Base-by-base conservation (phyloP, 1,140 invertebrate genomes). In the Ceratoteleas bidentatus region DNA sequence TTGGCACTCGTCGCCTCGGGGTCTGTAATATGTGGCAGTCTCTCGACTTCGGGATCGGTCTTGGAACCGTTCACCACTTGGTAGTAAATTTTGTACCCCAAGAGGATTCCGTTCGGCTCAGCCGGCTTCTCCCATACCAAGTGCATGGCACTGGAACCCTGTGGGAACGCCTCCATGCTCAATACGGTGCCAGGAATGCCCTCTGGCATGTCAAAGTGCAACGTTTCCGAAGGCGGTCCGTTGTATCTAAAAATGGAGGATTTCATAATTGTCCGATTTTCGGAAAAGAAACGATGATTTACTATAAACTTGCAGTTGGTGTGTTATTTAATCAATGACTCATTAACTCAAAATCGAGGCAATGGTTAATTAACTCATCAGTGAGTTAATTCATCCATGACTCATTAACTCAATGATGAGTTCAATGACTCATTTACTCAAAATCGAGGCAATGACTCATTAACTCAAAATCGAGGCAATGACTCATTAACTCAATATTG, bases 21-120 rank as follows among this genome's bases (percentile, higher is more conserved):
- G 91, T 98, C 94, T 7, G 83, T 91, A 75, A 99, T 96, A 43
- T 95, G 93, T 15, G 96, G 95, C 81, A 95, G 93, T 72, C 96
- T 93, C 87, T 97, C 95, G 40, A 94, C 92, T 36, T 94, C 87
- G 4, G 94, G 92, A 33, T 94, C 94, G 0, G 97, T 92, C 49
- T 92, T 92, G 0, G 95, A 96, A 38, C 94, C 94, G 52, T 94
- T 94, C 0, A 98, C 96, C 84, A 95, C 93, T 86, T 96, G 94
- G 89, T 97, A 98, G 87, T 96, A 97, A 84, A 99, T 96, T 87
- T 96, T 95, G 89, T 99, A 99, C 7, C 98, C 98, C 1, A 95
- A 98, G 0, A 99, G 90, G 70, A 96, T 93, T 24, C 99, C 99
- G 91, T 99, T 99, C 13, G 97, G 95, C 86, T 98, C 95, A 14